phyloP scores from a whole-genome alignment of 2,113 vertebrate genomes.

The Halichoerus grypus region DNA sequence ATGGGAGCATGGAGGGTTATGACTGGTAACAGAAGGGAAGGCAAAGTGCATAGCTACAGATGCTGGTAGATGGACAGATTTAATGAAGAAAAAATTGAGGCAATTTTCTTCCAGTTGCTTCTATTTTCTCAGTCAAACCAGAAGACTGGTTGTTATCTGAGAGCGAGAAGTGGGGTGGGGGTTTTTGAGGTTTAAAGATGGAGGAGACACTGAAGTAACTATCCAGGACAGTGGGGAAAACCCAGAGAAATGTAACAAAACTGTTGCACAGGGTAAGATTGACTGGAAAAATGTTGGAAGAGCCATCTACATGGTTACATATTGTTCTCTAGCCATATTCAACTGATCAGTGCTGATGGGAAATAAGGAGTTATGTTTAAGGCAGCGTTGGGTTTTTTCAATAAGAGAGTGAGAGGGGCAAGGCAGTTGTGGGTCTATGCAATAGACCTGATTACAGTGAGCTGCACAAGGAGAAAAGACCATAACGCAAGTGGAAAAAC shows the following conservation, averaged over 20 bases:
- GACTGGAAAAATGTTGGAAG: neutral
- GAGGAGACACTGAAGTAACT: neutral
- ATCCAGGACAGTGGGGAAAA: neutral
- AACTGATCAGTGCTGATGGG: neutral
- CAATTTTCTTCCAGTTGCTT: neutral
- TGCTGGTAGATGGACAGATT: neutral
- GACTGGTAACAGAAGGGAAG: neutral
- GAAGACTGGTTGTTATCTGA: neutral
- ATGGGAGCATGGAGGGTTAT: neutral
- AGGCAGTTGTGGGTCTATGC: neutral
- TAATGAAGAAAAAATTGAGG: neutral
- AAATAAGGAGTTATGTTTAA: neutral
- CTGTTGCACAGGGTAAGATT: neutral
- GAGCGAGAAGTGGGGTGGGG: neutral
- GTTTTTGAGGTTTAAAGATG: neutral
- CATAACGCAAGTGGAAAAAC: neutral
- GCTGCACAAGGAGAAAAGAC: neutral
- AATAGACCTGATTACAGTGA: neutral
- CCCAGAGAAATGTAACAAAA: neutral
- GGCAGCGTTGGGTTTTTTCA: neutral
- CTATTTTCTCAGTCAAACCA: slow-evolving; percentile 21
- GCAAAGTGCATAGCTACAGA: neutral
- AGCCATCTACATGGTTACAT: neutral
- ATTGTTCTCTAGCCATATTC: neutral
- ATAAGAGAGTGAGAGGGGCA: neutral